Conservation (phyloP, 1,140 invertebrate species). For the Philopotamus ludificatus region DNA sequence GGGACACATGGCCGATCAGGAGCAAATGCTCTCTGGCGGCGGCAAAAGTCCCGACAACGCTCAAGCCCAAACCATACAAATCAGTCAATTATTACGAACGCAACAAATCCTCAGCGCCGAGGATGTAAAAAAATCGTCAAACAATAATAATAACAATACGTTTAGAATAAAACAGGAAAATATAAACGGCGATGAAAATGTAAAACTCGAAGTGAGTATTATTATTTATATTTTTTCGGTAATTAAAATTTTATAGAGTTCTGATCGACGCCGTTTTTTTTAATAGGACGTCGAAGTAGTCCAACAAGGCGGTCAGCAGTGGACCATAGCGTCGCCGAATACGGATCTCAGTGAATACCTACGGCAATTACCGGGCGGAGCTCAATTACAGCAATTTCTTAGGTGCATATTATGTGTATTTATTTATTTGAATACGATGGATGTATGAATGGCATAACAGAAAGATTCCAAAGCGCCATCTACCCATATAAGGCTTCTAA, state of each 20-base stretch:
- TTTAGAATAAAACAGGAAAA: slow-evolving; percentile 55
- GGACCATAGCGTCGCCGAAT: slow-evolving; percentile 29
- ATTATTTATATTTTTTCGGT: background rate
- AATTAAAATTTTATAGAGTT: background rate
- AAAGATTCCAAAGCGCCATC: no score
- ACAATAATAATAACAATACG: slow-evolving; percentile 44
- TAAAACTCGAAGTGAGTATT: slow-evolving; percentile 46
- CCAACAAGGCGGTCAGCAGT: slow-evolving; percentile 20
- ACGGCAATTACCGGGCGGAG: slow-evolving; percentile 15
- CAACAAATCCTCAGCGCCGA: slow-evolving; percentile 55
- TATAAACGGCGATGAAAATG: slow-evolving; percentile 47
- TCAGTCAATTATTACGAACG: slow-evolving; percentile 43
- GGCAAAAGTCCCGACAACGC: slow-evolving; percentile 34
- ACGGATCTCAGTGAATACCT: slow-evolving; percentile 36
- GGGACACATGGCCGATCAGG: background rate
- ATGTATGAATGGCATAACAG: no score
- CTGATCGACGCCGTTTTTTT: background rate
- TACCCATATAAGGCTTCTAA: no score
- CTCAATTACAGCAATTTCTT: slow-evolving; percentile 56
- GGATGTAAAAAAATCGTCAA: slow-evolving; percentile 52
- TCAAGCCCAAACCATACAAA: slow-evolving; percentile 37
- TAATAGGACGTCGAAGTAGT: slow-evolving; percentile 1
- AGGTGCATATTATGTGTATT: slow-evolving; percentile 42
- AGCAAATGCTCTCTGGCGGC: background rate
- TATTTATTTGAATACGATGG: no score